Conservation (phyloP, 2,888 invertebrate species). For the Arctia plantaginis region DNA sequence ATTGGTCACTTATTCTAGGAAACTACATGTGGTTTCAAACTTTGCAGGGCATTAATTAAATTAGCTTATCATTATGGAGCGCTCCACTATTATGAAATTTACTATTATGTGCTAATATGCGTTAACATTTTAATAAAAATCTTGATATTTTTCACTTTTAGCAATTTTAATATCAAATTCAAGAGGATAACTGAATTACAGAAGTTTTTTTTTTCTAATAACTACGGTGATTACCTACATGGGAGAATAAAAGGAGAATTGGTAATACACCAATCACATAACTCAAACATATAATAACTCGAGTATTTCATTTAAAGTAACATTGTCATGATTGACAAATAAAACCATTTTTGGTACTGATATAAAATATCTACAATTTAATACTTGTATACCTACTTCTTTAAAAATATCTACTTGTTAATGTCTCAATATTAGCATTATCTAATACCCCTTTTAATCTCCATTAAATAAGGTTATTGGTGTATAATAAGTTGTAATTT, state of each 20-base stretch:
- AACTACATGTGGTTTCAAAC: slow-evolving; percentile 51
- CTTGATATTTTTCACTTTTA: neutral
- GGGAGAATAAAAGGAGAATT: neutral
- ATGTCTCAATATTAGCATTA: neutral
- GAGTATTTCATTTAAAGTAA: no score
- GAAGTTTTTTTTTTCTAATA: neutral
- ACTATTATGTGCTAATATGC: neutral
- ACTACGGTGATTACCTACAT: neutral
- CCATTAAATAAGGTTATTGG: neutral
- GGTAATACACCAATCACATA: neutral
- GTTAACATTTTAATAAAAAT: neutral
- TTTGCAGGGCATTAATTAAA: slow-evolving; percentile 43
- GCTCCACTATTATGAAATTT: neutral
- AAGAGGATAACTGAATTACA: neutral
- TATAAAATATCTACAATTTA: neutral
- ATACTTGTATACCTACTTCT: neutral
- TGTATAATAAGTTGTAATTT: neutral
- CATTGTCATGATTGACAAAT: no score
- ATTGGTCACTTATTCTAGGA: slow-evolving; percentile 64
- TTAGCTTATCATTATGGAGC: slow-evolving; percentile 28
- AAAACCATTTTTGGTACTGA: neutral
- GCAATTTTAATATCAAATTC: no score
- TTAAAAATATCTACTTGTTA: neutral
- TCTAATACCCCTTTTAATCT: neutral
- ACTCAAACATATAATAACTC: neutral